phyloP scores from a whole-genome alignment of 2,797 vertebrate species.

The Hyperoplus immaculatus region DNA sequence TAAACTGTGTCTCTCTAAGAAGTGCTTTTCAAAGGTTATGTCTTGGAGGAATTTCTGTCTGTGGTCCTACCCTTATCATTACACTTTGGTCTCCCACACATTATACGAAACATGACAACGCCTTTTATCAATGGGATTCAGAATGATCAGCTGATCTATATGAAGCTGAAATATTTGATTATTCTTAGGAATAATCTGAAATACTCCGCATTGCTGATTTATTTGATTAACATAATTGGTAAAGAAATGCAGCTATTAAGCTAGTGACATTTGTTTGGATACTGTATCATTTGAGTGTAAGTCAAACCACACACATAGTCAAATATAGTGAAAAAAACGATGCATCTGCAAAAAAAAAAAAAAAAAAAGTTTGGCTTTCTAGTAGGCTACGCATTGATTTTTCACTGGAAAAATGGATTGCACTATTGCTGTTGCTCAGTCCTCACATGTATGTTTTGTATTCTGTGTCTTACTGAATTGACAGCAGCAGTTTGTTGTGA shows the following conservation, averaged over 20 bases:
- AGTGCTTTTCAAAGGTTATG: too few species aligned
- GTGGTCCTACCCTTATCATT: too few species aligned
- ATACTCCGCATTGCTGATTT: too few species aligned
- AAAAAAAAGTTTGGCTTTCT: neutral
- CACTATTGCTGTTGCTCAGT: neutral
- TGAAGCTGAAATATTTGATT: neutral
- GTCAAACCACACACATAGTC: neutral
- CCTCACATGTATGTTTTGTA: neutral
- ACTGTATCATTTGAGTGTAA: too few species aligned
- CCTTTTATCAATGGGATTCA: neutral
- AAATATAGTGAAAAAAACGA: neutral
- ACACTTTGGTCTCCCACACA: too few species aligned
- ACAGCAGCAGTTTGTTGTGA: neutral
- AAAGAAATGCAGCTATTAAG: too few species aligned
- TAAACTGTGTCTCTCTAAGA: too few species aligned
- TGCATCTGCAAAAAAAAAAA: neutral
- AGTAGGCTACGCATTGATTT: neutral
- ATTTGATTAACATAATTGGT: too few species aligned
- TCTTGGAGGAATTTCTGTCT: too few species aligned
- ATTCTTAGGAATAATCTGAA: too few species aligned
- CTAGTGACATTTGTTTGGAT: too few species aligned
- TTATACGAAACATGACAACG: neutral
- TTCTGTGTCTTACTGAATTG: conserved; percentile 9
- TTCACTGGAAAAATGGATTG: neutral
- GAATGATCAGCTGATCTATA: neutral